Conservation (phyloP, 2,888 invertebrate species). For the Balanococcus diminutus region DNA sequence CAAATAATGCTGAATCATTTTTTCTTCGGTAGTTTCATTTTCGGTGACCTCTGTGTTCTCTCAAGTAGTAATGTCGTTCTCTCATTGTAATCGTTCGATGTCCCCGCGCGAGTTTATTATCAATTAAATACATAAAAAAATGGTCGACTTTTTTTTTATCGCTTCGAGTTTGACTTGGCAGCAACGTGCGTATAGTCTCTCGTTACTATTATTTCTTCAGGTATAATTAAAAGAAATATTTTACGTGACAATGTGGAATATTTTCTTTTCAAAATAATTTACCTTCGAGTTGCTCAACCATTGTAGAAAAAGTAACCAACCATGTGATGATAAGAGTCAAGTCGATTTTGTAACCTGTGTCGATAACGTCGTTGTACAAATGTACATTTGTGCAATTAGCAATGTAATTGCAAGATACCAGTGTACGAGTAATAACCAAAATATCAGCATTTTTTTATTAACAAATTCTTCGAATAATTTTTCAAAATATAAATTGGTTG, state of each 20-base stretch:
- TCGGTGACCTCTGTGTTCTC: conserved; percentile 8
- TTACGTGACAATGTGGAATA: conserved; percentile 22
- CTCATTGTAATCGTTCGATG: background rate
- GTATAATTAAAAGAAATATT: conserved; percentile 22
- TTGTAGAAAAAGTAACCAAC: background rate
- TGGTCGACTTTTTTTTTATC: background rate
- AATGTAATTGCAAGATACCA: background rate
- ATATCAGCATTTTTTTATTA: background rate
- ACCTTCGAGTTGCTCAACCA: background rate
- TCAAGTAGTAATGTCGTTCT: background rate
- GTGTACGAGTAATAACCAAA: background rate
- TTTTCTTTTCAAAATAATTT: conserved; percentile 10
- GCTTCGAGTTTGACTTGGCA: background rate
- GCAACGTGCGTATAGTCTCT: background rate
- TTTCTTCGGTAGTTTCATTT: background rate
- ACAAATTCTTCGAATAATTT: no score
- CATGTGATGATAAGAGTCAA: background rate
- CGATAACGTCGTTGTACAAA: background rate
- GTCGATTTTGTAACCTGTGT: background rate
- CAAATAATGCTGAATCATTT: conserved; percentile 2
- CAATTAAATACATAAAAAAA: background rate
- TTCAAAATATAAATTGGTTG: no score
- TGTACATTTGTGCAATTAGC: background rate
- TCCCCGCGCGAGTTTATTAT: background rate
- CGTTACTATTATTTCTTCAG: background rate